phyloP scores from a whole-genome alignment of 2,113 vertebrate genomes.

The Labeo catla region DNA sequence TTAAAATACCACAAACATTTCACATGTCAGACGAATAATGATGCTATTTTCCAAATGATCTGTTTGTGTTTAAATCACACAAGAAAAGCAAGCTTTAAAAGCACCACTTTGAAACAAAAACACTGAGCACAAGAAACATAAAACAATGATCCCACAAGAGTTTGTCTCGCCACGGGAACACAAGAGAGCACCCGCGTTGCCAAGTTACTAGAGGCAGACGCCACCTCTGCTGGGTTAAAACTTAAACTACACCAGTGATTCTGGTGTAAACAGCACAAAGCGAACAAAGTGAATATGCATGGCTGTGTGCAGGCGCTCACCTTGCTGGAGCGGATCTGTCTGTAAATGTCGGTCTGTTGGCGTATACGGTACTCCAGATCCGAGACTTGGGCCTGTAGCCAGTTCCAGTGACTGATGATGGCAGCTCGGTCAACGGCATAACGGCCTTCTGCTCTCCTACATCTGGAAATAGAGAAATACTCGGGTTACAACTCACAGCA shows the following conservation, averaged over 20 bases:
- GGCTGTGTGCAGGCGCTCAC: constrained; percentile 66
- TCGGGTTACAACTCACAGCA: not conserved
- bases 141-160: constrained; percentile 13
- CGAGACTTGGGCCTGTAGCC: constrained; percentile 89
- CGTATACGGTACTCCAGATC: constrained; percentile 91
- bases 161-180: not conserved
- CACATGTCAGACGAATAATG: not conserved
- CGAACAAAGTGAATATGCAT: not conserved
- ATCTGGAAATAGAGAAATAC: constrained; percentile 67
- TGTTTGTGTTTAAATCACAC: not conserved
- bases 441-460: constrained; percentile 83
- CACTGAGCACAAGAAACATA: not conserved
- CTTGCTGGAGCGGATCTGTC: constrained; percentile 87
- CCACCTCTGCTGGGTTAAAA: not conserved
- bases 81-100: not conserved
- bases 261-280: not conserved
- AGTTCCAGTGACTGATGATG: constrained; percentile 92
- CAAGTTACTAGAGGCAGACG: not conserved
- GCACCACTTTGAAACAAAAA: not conserved
- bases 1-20: not conserved
- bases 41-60: not conserved
- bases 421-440: constrained; percentile 85
- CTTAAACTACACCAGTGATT: not conserved
- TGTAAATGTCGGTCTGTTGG: constrained; percentile 90
- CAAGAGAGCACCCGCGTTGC: not conserved